These are phyloP conservation scores for Streblospio benedicti DNA, from an alignment of 1,140 invertebrate genomes.

Conservation along the genomic window DNA sequence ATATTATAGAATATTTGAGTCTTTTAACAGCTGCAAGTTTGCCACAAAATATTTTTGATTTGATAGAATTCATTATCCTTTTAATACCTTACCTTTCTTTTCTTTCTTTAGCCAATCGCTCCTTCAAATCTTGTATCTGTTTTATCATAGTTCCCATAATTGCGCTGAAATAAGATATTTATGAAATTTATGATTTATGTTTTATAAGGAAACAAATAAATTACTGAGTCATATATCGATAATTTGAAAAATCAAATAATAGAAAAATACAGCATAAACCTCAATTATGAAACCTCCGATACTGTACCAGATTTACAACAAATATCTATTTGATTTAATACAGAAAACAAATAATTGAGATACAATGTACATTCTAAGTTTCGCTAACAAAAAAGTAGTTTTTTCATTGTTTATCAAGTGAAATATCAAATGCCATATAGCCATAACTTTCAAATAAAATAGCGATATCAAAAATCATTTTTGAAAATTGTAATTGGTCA, in stretches of 20 bases:
- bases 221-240: not conserved
- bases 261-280: not conserved
- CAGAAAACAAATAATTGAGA: not conserved
- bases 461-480: no score
- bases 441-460: no score
- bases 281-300: not conserved
- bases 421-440: no score
- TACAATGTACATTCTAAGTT: not conserved
- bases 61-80: not conserved
- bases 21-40: not conserved
- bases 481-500: no score
- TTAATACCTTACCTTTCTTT: conserved; percentile 36
- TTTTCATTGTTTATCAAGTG: no score
- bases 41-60: not conserved
- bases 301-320: not conserved
- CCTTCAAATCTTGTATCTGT: conserved; percentile 37
- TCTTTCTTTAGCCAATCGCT: conserved; percentile 34
- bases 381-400: no score
- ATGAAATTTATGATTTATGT: not conserved
- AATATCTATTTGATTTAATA: not conserved
- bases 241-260: not conserved
- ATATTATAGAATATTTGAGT: not conserved
- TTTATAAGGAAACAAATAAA: not conserved
- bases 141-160: conserved; percentile 36
- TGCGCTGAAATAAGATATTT: conserved; percentile 25